Conservation (phyloP, 92 coral and sea anemone species). For the Scolanthus callimorphus region DNA sequence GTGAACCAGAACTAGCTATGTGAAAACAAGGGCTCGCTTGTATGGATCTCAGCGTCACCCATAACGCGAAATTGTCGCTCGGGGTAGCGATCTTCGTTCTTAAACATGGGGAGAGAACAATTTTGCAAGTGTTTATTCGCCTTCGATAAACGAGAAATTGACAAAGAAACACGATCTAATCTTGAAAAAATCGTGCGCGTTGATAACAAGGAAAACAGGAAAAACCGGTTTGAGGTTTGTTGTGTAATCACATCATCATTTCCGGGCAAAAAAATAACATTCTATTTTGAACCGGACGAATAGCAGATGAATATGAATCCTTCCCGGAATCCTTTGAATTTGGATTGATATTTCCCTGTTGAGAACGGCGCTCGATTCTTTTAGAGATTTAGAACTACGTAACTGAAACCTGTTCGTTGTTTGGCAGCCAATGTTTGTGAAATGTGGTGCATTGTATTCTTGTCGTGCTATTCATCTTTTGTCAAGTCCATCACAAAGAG, state of each 20-base stretch:
- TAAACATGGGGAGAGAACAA: too few species aligned
- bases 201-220: constrained; percentile 11
- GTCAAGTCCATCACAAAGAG: neutral
- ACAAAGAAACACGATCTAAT: neutral
- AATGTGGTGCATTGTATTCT: neutral
- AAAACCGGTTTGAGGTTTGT: constrained; percentile 37
- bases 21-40: too few species aligned
- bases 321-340: neutral
- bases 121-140: too few species aligned
- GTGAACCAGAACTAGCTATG: too few species aligned
- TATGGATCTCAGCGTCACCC: too few species aligned
- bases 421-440: neutral
- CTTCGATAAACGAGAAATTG: too few species aligned
- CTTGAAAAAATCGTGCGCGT: neutral
- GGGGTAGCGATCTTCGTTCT: too few species aligned
- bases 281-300: neutral
- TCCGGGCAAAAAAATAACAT: neutral
- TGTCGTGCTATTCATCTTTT: neutral
- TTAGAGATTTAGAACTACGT: neutral
- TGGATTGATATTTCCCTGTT: constrained; percentile 1
- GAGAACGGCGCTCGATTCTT: neutral
- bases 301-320: too few species aligned
- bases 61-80: too few species aligned
- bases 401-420: too few species aligned
- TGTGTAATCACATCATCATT: constrained; percentile 15